Evolutionary conservation across 2,888 invertebrate genomes (phyloP).

Genomic region (Drosophila quinaria): DNA sequence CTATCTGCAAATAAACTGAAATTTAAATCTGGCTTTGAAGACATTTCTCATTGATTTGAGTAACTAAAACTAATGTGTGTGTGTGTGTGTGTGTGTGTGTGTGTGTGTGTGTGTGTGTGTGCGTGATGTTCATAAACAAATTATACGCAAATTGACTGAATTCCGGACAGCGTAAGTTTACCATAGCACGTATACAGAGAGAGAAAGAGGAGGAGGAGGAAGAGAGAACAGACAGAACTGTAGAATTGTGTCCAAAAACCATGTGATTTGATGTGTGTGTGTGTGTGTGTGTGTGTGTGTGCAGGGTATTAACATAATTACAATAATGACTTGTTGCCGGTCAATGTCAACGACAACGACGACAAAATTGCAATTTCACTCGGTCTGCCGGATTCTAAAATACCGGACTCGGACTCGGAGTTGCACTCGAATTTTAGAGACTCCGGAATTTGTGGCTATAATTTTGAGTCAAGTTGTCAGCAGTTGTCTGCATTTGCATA

Average conservation of each 20-base stretch:
- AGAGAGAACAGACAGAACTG: not conserved
- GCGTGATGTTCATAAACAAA: constrained; percentile 63
- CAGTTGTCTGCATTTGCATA: constrained; percentile 50
- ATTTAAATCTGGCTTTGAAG: not conserved
- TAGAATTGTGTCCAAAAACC: not conserved
- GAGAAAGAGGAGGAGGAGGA: not conserved
- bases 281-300: too few relatives aligned
- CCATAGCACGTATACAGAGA: constrained; percentile 32
- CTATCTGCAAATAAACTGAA: not conserved
- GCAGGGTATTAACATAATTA: constrained; percentile 71
- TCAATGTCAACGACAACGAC: constrained; percentile 28
- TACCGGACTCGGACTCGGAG: not conserved
- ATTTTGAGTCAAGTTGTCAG: constrained; percentile 54
- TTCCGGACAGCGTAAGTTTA: constrained; percentile 49
- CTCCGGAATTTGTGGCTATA: constrained; percentile 59
- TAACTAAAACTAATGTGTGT: constrained; percentile 2
- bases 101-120: constrained; percentile 35
- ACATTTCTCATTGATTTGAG: constrained; percentile 12
- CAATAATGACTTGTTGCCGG: constrained; percentile 76
- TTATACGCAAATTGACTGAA: constrained; percentile 71
- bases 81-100: too few relatives aligned
- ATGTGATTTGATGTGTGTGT: constrained; percentile 21
- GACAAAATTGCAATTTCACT: constrained; percentile 35
- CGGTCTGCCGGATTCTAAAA: not conserved
- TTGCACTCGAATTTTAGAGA: not conserved